These are phyloP conservation scores for Ormia ochracea DNA, from an alignment of 2,888 invertebrate genomes.

Conservation along the genomic window DNA sequence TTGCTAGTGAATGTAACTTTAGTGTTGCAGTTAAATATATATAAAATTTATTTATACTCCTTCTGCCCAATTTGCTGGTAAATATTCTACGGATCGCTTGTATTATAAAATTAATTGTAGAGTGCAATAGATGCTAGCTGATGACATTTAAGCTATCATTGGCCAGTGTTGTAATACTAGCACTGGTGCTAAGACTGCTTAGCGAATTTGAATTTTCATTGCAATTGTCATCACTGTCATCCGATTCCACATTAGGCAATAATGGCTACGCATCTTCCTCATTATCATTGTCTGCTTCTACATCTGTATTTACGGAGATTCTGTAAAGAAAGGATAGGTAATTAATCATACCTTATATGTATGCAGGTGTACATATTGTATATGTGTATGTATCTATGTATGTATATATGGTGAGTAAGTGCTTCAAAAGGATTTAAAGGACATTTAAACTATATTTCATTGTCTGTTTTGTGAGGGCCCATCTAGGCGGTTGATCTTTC, in stretches of 20 bases:
- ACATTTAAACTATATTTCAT: no score
- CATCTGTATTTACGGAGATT: slow-evolving; percentile 70
- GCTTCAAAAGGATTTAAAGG: no score
- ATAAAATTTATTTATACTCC: neutral
- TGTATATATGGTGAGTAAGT: neutral
- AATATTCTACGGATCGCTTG: slow-evolving; percentile 14
- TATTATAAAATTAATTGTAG: slow-evolving; percentile 4
- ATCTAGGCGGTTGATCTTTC: no score
- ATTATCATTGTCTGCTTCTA: slow-evolving; percentile 66
- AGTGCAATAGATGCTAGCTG: slow-evolving; percentile 60
- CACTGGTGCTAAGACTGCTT: slow-evolving; percentile 12
- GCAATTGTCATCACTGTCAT: slow-evolving; percentile 71
- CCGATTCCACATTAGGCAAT: slow-evolving; percentile 75
- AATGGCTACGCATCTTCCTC: slow-evolving; percentile 76
- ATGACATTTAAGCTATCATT: slow-evolving; percentile 33
- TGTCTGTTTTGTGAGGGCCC: no score
- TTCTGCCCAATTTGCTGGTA: slow-evolving; percentile 1
- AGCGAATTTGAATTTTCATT: slow-evolving; percentile 55
- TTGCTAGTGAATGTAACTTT: slow-evolving; percentile 24
- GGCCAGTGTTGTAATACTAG: slow-evolving; percentile 9
- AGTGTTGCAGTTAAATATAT: slow-evolving; percentile 17
- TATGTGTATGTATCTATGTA: neutral
- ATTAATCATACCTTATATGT: no score
- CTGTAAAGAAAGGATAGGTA: slow-evolving; percentile 67
- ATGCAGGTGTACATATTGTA: neutral